A percentile compares a stretch with the other conserved stretches of the same genome.
phyloP scores from a whole-genome alignment of 2,113 vertebrate genomes.

The Psittacula cyanocephala region DNA sequence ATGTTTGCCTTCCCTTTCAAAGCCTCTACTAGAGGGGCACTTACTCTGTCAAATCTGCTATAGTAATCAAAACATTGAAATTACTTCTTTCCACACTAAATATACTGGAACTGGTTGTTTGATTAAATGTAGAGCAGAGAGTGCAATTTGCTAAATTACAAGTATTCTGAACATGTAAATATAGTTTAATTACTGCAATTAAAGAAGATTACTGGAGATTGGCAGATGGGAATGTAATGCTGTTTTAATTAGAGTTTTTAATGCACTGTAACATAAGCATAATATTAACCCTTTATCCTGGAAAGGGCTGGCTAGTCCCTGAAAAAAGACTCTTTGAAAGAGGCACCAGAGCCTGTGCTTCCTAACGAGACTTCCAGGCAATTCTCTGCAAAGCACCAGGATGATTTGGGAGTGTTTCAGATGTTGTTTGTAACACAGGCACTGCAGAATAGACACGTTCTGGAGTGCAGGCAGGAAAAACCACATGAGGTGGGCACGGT shows the following conservation, averaged over 20 bases:
- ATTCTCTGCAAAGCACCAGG: not conserved
- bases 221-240: slow-evolving; percentile 99
- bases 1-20: slow-evolving; percentile 96
- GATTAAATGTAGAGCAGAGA: slow-evolving; percentile 99
- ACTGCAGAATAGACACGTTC: not conserved
- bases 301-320: slow-evolving; percentile 83
- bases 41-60: slow-evolving; percentile 95
- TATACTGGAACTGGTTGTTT: slow-evolving; percentile 93
- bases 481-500: not conserved
- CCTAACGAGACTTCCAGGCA: slow-evolving; percentile 40
- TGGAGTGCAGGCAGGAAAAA: slow-evolving; percentile 18
- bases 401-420: slow-evolving; percentile 3
- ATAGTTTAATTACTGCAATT: slow-evolving; percentile 99
- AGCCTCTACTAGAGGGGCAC: slow-evolving; percentile 94
- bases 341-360: slow-evolving; percentile 62
- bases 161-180: slow-evolving; percentile 99
- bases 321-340: slow-evolving; percentile 70
- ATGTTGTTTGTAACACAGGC: slow-evolving; percentile 1
- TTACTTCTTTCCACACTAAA: slow-evolving; percentile 92
- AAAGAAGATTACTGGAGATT: slow-evolving; percentile 99
- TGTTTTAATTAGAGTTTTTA: slow-evolving; percentile 99
- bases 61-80: slow-evolving; percentile 95
- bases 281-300: slow-evolving; percentile 98
- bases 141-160: slow-evolving; percentile 99
- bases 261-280: slow-evolving; percentile 99